Evolutionary conservation across 1,140 invertebrate genomes (phyloP).

Genomic region (Ostrea edulis): DNA sequence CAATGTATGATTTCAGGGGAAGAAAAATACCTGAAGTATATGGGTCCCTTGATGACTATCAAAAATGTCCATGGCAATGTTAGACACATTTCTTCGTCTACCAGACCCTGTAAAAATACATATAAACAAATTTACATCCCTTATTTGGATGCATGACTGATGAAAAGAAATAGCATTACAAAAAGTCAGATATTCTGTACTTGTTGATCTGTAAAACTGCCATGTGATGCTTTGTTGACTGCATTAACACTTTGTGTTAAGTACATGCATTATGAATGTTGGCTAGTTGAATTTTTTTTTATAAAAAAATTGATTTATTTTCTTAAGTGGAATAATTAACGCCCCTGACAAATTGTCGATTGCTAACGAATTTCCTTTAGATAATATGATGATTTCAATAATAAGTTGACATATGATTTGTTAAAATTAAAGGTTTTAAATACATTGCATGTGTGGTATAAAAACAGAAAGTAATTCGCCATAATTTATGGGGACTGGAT

Average conservation of each 20-base stretch:
- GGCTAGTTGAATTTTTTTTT: background rate
- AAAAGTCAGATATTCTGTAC: background rate
- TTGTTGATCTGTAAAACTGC: background rate
- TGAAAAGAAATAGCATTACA: background rate
- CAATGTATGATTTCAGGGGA: too few species aligned
- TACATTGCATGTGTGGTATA: background rate
- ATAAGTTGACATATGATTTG: background rate
- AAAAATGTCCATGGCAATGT: constrained; percentile 91
- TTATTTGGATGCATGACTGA: background rate
- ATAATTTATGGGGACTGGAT: constrained; percentile 5
- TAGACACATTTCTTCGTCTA: constrained; percentile 82
- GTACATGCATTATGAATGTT: background rate
- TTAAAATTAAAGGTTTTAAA: background rate
- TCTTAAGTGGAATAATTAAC: background rate
- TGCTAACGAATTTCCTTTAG: background rate
- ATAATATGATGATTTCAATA: background rate
- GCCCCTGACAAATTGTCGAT: background rate
- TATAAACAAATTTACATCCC: background rate
- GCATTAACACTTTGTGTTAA: background rate
- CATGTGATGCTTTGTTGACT: background rate
- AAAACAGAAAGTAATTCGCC: constrained; percentile 24
- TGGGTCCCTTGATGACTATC: constrained; percentile 98
- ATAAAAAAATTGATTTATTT: background rate
- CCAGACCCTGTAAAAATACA: constrained; percentile 80
- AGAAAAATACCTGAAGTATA: constrained; percentile 90